Base-by-base conservation (phyloP, 2,888 invertebrate species). In the Barypeithes pellucidus region DNA sequence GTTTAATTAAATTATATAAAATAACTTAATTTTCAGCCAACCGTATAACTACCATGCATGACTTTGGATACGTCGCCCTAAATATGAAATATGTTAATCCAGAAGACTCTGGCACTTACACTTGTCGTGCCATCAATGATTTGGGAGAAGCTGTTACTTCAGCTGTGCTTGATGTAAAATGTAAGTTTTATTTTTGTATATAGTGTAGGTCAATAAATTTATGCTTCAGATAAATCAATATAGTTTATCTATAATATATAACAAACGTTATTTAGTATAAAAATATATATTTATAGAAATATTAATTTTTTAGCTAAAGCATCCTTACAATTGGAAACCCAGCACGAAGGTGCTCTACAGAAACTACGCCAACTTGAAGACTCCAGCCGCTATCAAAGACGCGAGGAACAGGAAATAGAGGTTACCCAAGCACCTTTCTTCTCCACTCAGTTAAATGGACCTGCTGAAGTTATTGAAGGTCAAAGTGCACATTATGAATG, bases 41-140 rank as follows among this genome's bases (percentile, higher is more conserved):
- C 84, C 94, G 96, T 73, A 89, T 95, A 33, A 95, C 95, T 50
- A 97, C 97, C 9, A 96, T 97, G 93, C 96, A 98, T 84, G 99
- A 99, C 85, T 98, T 99, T 85, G 99, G 99, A 60, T 98, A 97
- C 85, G 98, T 98, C 24, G 97, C 97, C 43, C 88, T 96, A 16
- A 96, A 97, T 81, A 94, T 96, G 94, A 96, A 96, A 84, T 96
- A 96, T 81, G 95, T 95, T 0, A 95, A 95, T 83, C 96, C 97
- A 20, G 97, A 97, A 86, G 99, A 99, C 87, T 96, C 97, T 1
- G 98, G 98, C 54, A 96, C 97, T 43, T 98, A 98, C 86, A 98
- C 97, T 1, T 97, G 98, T 84, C 91, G 96, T 71, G 97, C 98
- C 43, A 89, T 92, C 9, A 97, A 98, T 82, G 96, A 97, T 79